A percentile compares a stretch with the other conserved stretches of the same genome.
These are phyloP conservation scores for Pangasianodon gigas DNA, from an alignment of 2,113 vertebrate species.

Conservation along the genomic window DNA sequence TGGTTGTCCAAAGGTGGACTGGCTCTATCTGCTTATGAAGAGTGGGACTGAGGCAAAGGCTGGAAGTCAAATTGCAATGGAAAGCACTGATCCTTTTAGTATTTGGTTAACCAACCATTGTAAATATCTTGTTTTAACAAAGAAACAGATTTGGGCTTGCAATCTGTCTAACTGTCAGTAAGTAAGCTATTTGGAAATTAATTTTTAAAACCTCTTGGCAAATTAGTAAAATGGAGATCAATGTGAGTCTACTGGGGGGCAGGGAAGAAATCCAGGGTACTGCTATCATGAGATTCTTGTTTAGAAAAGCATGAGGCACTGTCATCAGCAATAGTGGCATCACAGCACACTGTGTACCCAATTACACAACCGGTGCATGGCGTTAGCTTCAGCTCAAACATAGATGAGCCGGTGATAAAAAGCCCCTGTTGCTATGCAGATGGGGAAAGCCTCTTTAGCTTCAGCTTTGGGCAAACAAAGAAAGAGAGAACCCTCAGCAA, in stretches of 20 bases:
- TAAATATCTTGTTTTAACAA: conserved; percentile 1
- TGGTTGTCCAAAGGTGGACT: neutral
- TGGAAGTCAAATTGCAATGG: neutral
- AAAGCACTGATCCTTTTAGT: conserved; percentile 12
- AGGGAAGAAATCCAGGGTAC: neutral
- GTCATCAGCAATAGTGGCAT: conserved; percentile 16
- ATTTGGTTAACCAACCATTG: conserved; percentile 9
- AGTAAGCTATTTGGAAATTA: conserved; percentile 11
- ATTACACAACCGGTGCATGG: conserved; percentile 43
- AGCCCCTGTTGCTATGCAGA: conserved; percentile 49
- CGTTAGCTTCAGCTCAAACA: conserved; percentile 42
- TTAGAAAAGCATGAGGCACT: conserved; percentile 8
- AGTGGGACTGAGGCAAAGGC: conserved; percentile 15
- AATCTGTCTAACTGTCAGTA: neutral
- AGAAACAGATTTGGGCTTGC: neutral
- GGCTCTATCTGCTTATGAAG: neutral
- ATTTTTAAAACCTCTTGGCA: neutral
- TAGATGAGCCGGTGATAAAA: conserved; percentile 47
- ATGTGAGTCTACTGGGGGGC: too few species aligned
- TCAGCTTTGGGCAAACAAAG: conserved; percentile 57
- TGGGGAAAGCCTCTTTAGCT: conserved; percentile 36
- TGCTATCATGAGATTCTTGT: conserved; percentile 8
- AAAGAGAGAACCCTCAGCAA: conserved; percentile 29
- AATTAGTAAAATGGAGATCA: neutral
- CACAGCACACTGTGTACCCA: conserved; percentile 29